Conservation (phyloP, 2,797 vertebrate genomes). For the Sciurus carolinensis region DNA sequence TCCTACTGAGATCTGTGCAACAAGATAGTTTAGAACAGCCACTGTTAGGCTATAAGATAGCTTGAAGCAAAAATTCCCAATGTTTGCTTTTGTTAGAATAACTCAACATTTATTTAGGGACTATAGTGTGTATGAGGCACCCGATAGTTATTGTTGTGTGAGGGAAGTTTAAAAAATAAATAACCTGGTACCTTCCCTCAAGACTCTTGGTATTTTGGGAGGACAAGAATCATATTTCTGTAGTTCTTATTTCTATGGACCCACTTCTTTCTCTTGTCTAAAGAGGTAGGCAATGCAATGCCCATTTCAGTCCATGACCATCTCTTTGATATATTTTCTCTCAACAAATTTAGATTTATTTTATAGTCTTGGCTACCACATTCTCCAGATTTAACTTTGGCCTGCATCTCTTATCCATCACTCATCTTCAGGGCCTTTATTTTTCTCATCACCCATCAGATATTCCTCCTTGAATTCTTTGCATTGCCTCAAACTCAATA, state of each 20-base stretch:
- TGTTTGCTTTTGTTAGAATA: conserved; percentile 12
- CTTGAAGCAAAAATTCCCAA: conserved; percentile 2
- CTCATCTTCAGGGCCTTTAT: neutral
- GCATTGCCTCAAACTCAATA: conserved; percentile 27
- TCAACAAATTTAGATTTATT: neutral
- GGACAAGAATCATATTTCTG: conserved; percentile 22
- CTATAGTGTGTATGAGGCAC: neutral
- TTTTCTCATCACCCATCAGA: neutral
- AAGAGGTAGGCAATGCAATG: conserved; percentile 7
- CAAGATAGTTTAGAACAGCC: conserved; percentile 34
- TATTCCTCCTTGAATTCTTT: conserved; percentile 55
- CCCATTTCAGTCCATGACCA: neutral
- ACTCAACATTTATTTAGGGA: conserved; percentile 1
- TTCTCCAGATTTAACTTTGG: neutral
- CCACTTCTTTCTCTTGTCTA: neutral
- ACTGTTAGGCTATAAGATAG: neutral
- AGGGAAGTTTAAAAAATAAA: conserved; percentile 9
- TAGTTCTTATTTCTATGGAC: conserved; percentile 7
- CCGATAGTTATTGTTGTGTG: conserved; percentile 7
- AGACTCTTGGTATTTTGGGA: conserved; percentile 6
- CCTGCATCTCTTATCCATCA: neutral
- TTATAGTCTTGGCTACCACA: neutral
- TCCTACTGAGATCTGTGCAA: conserved; percentile 44
- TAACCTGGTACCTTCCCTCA: neutral
- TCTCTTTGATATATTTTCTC: conserved; percentile 43